Evolutionary conservation across 2,797 vertebrate genomes (phyloP).

Genomic region (Chiloscyllium punctatum): DNA sequence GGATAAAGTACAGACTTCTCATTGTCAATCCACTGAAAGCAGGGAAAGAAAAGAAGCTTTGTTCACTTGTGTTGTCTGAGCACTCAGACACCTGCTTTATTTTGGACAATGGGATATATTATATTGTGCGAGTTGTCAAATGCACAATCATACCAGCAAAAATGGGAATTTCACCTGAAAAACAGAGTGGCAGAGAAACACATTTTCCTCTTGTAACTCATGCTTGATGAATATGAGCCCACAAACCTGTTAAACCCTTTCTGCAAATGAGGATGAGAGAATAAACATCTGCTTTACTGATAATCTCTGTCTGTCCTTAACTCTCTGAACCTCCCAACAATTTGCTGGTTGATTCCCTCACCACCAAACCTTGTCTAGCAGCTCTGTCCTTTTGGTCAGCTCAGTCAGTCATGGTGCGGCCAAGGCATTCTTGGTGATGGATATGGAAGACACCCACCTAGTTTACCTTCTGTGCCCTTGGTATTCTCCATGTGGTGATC

Average conservation of each 20-base stretch:
- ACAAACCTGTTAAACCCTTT: background rate
- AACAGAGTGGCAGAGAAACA: background rate
- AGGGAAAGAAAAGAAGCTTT: background rate
- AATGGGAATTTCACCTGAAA: background rate
- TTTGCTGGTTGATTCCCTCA: background rate
- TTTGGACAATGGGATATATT: background rate
- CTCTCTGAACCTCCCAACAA: background rate
- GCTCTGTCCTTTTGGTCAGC: no score
- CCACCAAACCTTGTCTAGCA: no score
- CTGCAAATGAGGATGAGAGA: background rate
- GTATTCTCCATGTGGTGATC: no score
- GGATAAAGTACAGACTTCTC: background rate
- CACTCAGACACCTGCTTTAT: no score
- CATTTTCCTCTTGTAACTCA: background rate
- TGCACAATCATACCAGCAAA: background rate
- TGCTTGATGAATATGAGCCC: background rate
- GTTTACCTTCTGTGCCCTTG: no score
- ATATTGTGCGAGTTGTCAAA: background rate
- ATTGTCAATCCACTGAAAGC: background rate
- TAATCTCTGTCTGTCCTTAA: background rate
- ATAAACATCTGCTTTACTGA: background rate
- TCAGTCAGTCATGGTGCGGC: no score
- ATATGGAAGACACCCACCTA: no score
- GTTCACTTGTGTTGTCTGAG: background rate
- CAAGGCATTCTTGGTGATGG: no score